Evolutionary conservation across 2,888 invertebrate species (phyloP).

Genomic region (Ochropleura plecta): DNA sequence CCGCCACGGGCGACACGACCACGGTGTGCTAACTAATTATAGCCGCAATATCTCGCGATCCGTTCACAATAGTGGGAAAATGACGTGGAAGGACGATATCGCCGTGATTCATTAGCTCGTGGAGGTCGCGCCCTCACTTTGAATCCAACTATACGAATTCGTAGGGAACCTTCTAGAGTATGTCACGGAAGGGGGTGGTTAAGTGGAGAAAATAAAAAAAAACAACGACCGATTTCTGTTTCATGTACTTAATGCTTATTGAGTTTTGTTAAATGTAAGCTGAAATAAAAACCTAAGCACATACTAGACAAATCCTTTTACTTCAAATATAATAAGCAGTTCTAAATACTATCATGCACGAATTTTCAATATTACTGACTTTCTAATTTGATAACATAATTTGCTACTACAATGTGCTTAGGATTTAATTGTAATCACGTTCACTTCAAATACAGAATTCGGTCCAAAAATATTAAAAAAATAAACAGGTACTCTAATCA

Average conservation of each 20-base stretch:
- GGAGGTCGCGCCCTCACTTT: neutral
- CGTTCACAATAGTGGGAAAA: too few relatives aligned
- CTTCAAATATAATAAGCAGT: constrained; percentile 36
- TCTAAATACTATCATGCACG: constrained; percentile 49
- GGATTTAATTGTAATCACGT: constrained; percentile 29
- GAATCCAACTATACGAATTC: constrained; percentile 15
- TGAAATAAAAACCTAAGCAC: constrained; percentile 46
- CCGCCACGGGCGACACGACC: neutral
- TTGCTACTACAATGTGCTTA: constrained; percentile 45
- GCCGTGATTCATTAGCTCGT: neutral
- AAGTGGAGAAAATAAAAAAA: constrained; percentile 23
- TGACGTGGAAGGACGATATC: too few relatives aligned
- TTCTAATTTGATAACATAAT: constrained; percentile 10
- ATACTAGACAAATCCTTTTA: constrained; percentile 14
- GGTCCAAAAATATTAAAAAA: constrained; percentile 49
- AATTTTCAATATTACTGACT: constrained; percentile 13
- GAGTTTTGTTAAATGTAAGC: constrained; percentile 57
- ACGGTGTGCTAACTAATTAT: neutral
- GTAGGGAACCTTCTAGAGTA: constrained; percentile 33
- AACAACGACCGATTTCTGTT: constrained; percentile 61
- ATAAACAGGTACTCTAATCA: constrained; percentile 48
- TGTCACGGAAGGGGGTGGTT: constrained; percentile 33
- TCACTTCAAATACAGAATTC: constrained; percentile 57
- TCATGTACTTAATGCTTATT: constrained; percentile 46
- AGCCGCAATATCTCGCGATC: neutral